Evolutionary conservation across 2,888 invertebrate genomes (phyloP).

Genomic region (Ceramica pisi): DNA sequence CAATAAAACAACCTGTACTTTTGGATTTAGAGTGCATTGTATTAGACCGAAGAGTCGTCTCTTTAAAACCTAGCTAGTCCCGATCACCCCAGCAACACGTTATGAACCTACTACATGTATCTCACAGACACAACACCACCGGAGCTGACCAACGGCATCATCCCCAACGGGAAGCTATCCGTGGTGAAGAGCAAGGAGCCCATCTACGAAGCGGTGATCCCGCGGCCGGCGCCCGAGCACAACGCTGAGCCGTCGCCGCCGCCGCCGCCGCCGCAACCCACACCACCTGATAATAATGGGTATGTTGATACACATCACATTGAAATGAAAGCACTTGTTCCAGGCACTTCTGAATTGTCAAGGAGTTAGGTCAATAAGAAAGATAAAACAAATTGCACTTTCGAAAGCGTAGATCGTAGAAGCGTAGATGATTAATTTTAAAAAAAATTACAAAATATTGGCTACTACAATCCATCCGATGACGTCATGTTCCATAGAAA

Average conservation of each 20-base stretch:
- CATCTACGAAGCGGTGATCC: constrained; percentile 96
- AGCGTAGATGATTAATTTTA: too few species aligned
- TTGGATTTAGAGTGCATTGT: too few species aligned
- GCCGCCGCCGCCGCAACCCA: constrained; percentile 69
- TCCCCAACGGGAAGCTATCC: constrained; percentile 88
- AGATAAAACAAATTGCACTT: too few species aligned
- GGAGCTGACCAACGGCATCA: constrained; percentile 85
- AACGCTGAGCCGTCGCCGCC: constrained; percentile 70
- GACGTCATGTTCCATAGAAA: too few species aligned
- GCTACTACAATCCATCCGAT: too few species aligned
- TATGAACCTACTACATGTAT: background rate
- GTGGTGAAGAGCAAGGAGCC: constrained; percentile 92
- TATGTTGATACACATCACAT: constrained; percentile 51
- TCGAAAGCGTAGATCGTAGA: background rate
- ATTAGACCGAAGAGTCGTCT: too few species aligned
- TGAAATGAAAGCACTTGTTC: background rate
- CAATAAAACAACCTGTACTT: too few species aligned
- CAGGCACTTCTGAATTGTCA: background rate
- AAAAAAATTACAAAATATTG: too few species aligned
- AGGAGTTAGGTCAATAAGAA: too few species aligned
- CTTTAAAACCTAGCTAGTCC: too few species aligned
- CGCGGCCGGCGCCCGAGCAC: constrained; percentile 90
- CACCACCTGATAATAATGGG: constrained; percentile 80
- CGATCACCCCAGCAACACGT: too few species aligned
- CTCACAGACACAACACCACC: constrained; percentile 84